phyloP scores from a whole-genome alignment of 2,113 vertebrate species.

The Vulpes vulpes region DNA sequence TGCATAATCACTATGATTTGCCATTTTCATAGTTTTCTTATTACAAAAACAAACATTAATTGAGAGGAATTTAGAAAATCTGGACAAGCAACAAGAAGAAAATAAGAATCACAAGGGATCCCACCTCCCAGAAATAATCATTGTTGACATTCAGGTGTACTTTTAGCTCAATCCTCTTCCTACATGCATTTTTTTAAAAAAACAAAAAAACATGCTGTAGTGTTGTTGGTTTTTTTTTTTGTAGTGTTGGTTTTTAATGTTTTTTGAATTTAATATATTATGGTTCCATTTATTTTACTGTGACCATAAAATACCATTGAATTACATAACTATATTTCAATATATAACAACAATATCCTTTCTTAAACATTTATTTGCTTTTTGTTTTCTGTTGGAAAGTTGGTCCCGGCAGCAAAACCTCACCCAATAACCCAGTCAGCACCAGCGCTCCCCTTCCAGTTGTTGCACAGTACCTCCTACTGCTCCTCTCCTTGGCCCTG shows the following conservation, averaged over 20 bases:
- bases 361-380: background rate
- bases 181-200: background rate
- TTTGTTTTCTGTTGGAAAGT: background rate
- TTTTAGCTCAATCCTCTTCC: background rate
- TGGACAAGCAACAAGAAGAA: background rate
- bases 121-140: background rate
- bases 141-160: background rate
- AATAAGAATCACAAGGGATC: conserved; percentile 45
- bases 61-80: conserved; percentile 57
- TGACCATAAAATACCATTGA: background rate
- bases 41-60: conserved; percentile 49
- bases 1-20: background rate
- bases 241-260: background rate
- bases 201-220: background rate
- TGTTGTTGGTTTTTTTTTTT: background rate
- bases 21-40: conserved; percentile 52
- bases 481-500: background rate
- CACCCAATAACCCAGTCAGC: background rate
- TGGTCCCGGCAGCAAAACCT: background rate
- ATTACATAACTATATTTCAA: background rate
- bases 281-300: background rate
- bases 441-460: background rate
- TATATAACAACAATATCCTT: background rate
- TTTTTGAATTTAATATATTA: background rate
- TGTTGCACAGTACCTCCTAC: background rate